Evolutionary conservation across 2,113 vertebrate genomes (phyloP), one percentile per base, ranked within the genome.

Genomic region (Solea senegalensis): DNA sequence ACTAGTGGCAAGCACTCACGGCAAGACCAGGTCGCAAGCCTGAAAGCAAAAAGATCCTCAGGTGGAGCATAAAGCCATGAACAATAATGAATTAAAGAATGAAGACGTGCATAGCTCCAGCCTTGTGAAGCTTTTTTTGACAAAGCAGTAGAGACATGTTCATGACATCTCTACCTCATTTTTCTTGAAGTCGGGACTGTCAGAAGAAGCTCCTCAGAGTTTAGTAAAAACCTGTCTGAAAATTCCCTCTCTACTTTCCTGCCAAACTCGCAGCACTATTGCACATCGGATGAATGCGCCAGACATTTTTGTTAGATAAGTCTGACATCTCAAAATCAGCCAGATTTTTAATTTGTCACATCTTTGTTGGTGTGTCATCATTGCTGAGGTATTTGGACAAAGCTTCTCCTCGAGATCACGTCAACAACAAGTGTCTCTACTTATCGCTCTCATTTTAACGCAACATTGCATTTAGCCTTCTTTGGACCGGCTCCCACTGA

Each of bases 211-310:
- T 73, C 74, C 64, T 77, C 60, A 21, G 21, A 21, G 21, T 45
- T 5, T 52, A 74, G 73, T 83, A 76, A 88, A 85, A 68, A 78
- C 76, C 86, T 89, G 84, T 88, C 84, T 88, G 65, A 81, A 89
- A 68, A 74, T 82, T 83, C 84, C 80, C 49, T 50, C 71, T 84
- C 79, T 57, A 86, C 78, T 85, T 62, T 14, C 45, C 66, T 61
- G 60, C 43, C 48, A 60, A 74, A 69, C 41, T 26, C 9, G 12
- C 44, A 15, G 49, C 49, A 2, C n/a, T 26, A 6, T 5, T 6
- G 11, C 53, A 71, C 34, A 16, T 67, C 21, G 52, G 8, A 43
- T 34, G 28, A 71, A 65, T 1, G 3, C 46, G 21, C 45, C 45
- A 63, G 54, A 21, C 26, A 28, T 64, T 66, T 59, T 60, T 40